A percentile compares a stretch with the other conserved stretches of the same genome.
These are phyloP conservation scores for Schizothorax lantsangensis DNA, from an alignment of 2,797 vertebrate genomes.

Conservation along the genomic window DNA sequence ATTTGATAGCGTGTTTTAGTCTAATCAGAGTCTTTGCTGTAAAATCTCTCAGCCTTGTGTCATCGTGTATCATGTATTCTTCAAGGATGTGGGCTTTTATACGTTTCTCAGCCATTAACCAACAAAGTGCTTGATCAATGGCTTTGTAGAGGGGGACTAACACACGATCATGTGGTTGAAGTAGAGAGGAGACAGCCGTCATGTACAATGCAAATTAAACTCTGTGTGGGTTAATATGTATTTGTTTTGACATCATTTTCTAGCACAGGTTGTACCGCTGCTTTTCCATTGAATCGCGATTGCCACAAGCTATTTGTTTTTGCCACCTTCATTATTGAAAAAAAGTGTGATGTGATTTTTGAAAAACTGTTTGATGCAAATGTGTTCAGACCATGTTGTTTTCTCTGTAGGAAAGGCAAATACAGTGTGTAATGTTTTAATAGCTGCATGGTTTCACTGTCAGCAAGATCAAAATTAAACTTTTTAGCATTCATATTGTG, in stretches of 20 bases:
- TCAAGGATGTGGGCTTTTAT: conserved; percentile 59
- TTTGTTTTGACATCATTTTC: conserved; percentile 50
- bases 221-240: conserved; percentile 41
- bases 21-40: conserved; percentile 19
- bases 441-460: background rate
- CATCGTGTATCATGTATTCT: background rate
- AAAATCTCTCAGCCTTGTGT: background rate
- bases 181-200: conserved; percentile 19
- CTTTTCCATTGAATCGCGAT: conserved; percentile 3
- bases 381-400: background rate
- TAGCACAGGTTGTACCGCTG: conserved; percentile 3
- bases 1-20: background rate
- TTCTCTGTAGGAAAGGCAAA: background rate
- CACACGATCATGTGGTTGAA: conserved; percentile 55
- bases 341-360: conserved; percentile 3
- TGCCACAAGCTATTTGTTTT: conserved; percentile 3
- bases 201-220: conserved; percentile 51
- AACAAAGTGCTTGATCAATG: conserved; percentile 46
- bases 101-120: conserved; percentile 52
- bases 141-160: conserved; percentile 35
- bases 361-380: conserved; percentile 18
- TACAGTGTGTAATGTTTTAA: background rate
- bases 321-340: background rate
- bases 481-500: background rate
- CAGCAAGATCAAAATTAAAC: background rate